These are phyloP conservation scores for Orientallactaga sibirica DNA, from an alignment of 2,797 vertebrate species.

Conservation along the genomic window DNA sequence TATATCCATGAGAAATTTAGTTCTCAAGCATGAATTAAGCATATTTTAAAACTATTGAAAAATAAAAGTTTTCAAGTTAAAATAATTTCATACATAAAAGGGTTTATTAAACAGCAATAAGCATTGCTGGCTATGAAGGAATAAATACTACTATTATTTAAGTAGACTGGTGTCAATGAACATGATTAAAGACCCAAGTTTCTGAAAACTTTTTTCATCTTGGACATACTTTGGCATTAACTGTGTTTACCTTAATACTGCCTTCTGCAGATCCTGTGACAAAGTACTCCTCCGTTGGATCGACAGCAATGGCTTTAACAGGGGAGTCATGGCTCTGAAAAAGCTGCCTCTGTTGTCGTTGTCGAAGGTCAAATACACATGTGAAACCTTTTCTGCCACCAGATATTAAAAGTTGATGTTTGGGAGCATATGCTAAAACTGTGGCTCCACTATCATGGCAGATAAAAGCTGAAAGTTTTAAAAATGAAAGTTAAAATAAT, in stretches of 20 bases:
- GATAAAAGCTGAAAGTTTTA: slow-evolving; percentile 92
- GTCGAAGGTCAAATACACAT: slow-evolving; percentile 94
- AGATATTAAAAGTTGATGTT: slow-evolving; percentile 96
- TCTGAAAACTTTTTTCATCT: slow-evolving; percentile 11
- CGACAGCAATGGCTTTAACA: slow-evolving; percentile 96
- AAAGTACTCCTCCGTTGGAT: slow-evolving; percentile 95
- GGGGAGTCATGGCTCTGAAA: slow-evolving; percentile 98
- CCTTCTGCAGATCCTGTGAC: slow-evolving; percentile 99
- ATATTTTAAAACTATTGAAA: background rate
- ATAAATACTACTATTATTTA: slow-evolving; percentile 38
- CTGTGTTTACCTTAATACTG: slow-evolving; percentile 94
- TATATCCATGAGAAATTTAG: slow-evolving; percentile 9
- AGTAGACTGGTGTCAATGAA: slow-evolving; percentile 8
- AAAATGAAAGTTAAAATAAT: slow-evolving; percentile 54
- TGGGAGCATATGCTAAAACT: slow-evolving; percentile 94
- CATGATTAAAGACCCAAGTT: slow-evolving; percentile 39
- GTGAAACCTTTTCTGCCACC: slow-evolving; percentile 97
- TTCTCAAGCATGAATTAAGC: slow-evolving; percentile 39
- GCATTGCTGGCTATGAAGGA: background rate
- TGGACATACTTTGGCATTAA: background rate
- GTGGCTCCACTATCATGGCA: slow-evolving; percentile 98
- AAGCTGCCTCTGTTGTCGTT: slow-evolving; percentile 93
- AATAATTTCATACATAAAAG: slow-evolving; percentile 38
- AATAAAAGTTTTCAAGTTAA: slow-evolving; percentile 39
- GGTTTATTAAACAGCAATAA: slow-evolving; percentile 36